These are phyloP conservation scores for Bombus sibiricus DNA, from an alignment of 1,140 invertebrate genomes.

Conservation along the genomic window DNA sequence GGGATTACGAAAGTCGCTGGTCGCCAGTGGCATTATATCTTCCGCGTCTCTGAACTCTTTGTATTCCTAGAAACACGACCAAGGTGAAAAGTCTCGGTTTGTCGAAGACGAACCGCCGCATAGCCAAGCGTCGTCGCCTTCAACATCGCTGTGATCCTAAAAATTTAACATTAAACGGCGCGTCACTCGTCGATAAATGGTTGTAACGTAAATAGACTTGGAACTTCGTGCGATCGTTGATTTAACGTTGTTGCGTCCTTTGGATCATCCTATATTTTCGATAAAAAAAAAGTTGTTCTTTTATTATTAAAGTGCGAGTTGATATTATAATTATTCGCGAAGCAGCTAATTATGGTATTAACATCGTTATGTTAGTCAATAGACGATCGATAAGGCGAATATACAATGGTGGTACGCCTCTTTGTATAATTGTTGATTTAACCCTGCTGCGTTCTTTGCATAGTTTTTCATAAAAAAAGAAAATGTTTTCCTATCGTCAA, in stretches of 20 bases:
- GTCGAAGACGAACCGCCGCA: not conserved
- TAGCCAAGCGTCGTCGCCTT: constrained; percentile 6
- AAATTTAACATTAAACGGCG: not conserved
- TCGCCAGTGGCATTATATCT: constrained; percentile 91
- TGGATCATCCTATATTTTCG: too few species aligned
- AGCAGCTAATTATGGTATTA: too few species aligned
- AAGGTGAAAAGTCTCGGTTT: constrained; percentile 49
- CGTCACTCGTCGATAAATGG: not conserved
- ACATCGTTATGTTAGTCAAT: too few species aligned
- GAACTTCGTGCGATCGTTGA: not conserved
- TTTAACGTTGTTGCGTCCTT: not conserved
- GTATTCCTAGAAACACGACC: constrained; percentile 87
- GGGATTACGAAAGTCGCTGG: constrained; percentile 90
- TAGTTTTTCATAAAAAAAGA: too few species aligned
- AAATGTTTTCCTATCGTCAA: too few species aligned
- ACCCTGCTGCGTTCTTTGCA: too few species aligned
- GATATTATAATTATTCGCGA: too few species aligned
- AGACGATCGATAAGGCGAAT: too few species aligned
- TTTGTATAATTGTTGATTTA: too few species aligned
- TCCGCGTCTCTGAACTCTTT: constrained; percentile 94
- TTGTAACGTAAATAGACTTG: not conserved
- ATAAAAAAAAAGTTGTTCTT: too few species aligned
- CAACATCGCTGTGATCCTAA: constrained; percentile 22
- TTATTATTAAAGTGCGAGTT: too few species aligned
- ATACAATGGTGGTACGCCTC: too few species aligned